These are phyloP conservation scores for Electrophaes corylata DNA, from an alignment of 2,888 invertebrate species.

Conservation along the genomic window DNA sequence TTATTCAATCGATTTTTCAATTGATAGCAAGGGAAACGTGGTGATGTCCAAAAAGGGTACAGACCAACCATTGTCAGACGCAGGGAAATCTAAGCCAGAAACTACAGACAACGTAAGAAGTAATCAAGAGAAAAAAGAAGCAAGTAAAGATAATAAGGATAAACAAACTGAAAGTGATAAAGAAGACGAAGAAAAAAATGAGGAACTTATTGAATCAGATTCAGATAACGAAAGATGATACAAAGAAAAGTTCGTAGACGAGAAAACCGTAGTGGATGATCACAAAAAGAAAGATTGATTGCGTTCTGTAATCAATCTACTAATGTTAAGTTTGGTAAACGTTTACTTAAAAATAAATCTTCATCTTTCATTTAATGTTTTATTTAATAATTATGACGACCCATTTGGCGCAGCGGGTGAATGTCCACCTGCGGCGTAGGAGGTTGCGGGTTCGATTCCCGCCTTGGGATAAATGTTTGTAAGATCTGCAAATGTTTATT, in stretches of 20 bases:
- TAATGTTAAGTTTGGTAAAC: background rate
- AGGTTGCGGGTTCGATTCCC: too few relatives aligned
- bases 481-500: too few relatives aligned
- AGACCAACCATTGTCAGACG: background rate
- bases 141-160: background rate
- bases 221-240: background rate
- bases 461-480: too few relatives aligned
- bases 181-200: background rate
- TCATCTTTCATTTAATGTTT: too few relatives aligned
- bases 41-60: background rate
- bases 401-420: too few relatives aligned
- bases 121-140: too few relatives aligned
- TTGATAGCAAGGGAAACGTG: conserved; percentile 15
- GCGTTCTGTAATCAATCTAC: too few relatives aligned
- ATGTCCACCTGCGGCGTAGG: too few relatives aligned
- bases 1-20: conserved; percentile 12
- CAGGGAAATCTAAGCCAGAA: too few relatives aligned
- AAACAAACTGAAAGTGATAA: background rate
- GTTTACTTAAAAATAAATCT: background rate
- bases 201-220: background rate
- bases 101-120: background rate
- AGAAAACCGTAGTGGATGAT: background rate
- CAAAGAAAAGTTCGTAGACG: background rate
- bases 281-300: background rate
- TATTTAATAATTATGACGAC: too few relatives aligned